Evolutionary conservation across 2,113 vertebrate genomes (phyloP).

Genomic region (Camelus bactrianus): DNA sequence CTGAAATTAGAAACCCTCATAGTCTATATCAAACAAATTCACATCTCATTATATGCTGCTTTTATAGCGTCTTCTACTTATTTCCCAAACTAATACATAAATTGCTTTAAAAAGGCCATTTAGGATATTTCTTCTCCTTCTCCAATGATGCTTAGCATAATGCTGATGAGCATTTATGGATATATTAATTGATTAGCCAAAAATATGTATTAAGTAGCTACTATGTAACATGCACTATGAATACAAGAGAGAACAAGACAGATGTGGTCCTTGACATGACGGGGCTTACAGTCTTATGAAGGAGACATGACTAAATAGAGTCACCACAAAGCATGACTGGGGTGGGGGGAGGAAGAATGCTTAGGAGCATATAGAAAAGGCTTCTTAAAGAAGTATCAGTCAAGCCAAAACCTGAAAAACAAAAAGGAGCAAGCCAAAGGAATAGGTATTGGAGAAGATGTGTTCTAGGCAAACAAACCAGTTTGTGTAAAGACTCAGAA

Average conservation of each 20-base stretch:
- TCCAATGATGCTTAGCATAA: neutral
- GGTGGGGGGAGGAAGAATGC: neutral
- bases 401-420: neutral
- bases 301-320: conserved; percentile 1
- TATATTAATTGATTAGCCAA: neutral
- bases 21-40: neutral
- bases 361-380: neutral
- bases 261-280: neutral
- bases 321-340: too few species aligned
- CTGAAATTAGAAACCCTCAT: neutral
- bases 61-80: neutral
- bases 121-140: neutral
- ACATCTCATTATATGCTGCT: neutral
- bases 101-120: neutral
- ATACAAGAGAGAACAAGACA: neutral
- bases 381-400: neutral
- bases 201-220: conserved; percentile 1
- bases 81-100: neutral
- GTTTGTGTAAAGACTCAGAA: neutral
- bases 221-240: neutral
- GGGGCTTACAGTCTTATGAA: neutral
- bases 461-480: neutral
- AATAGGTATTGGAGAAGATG: neutral
- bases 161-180: neutral
- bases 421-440: neutral